These are phyloP conservation scores for Brachionus rotundiformis DNA, from an alignment of 1,140 invertebrate species.

Conservation along the genomic window DNA sequence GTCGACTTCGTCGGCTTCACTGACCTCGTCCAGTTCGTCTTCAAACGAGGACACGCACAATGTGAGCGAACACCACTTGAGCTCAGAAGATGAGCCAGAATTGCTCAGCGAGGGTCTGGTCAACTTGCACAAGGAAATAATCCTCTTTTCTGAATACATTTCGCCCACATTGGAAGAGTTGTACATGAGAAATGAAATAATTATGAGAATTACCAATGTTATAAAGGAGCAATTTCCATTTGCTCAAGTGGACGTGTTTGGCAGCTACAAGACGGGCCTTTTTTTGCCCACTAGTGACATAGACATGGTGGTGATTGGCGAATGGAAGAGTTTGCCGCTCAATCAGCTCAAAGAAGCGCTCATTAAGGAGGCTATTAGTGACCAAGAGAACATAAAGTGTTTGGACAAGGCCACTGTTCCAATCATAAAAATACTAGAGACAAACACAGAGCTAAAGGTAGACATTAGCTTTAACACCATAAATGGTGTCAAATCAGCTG, in stretches of 20 bases:
- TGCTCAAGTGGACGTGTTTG: conserved; percentile 70
- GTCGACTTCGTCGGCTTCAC: not conserved
- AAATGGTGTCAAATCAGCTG: conserved; percentile 88
- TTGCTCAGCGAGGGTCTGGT: conserved; percentile 9
- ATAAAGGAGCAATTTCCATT: conserved; percentile 39
- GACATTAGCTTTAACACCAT: conserved; percentile 98
- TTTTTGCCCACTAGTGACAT: conserved; percentile 92
- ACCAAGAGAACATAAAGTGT: conserved; percentile 26
- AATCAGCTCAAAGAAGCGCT: conserved; percentile 8
- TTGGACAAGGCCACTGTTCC: conserved; percentile 69
- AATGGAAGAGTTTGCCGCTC: conserved; percentile 71
- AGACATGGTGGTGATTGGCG: conserved; percentile 91
- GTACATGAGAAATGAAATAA: conserved; percentile 42
- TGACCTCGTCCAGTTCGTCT: not conserved
- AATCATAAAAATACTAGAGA: conserved; percentile 95
- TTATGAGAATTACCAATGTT: not conserved
- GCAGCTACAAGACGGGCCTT: conserved; percentile 86
- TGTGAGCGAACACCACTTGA: not conserved
- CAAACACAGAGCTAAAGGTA: conserved; percentile 84
- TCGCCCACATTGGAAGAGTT: conserved; percentile 42
- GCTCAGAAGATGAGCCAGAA: not conserved
- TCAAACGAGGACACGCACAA: not conserved
- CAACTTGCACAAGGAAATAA: conserved; percentile 47
- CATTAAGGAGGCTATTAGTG: conserved; percentile 53
- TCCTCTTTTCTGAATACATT: conserved; percentile 40